Evolutionary conservation across 2,888 invertebrate species (phyloP).

Genomic region (Melanargia galathea): DNA sequence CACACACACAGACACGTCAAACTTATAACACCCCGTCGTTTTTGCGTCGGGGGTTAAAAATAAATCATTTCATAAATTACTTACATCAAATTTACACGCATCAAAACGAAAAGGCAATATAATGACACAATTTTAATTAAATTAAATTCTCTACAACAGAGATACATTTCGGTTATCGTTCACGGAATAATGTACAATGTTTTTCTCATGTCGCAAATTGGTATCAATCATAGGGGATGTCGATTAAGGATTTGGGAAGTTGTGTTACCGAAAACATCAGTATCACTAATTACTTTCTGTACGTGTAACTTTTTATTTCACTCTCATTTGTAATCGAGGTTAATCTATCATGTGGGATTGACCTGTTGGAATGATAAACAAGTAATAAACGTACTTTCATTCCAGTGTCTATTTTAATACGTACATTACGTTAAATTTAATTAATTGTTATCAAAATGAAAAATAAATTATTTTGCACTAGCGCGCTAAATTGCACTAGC

Average conservation of each 20-base stretch:
- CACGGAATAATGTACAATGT: conserved; percentile 27
- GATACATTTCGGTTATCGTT: conserved; percentile 31
- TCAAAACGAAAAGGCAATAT: conserved; percentile 20
- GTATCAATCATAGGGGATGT: conserved; percentile 38
- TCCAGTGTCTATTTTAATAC: neutral
- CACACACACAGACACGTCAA: too few relatives aligned
- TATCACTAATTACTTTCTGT: conserved; percentile 37
- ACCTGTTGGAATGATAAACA: conserved; percentile 15
- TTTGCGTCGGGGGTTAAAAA: too few relatives aligned
- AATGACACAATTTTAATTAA: conserved; percentile 30
- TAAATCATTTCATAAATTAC: conserved; percentile 1
- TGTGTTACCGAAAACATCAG: conserved; percentile 32
- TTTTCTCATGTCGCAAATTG: conserved; percentile 31
- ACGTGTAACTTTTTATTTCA: conserved; percentile 28
- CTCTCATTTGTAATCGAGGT: conserved; percentile 17
- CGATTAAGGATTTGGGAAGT: conserved; percentile 38
- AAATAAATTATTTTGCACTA: too few relatives aligned
- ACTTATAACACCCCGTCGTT: too few relatives aligned
- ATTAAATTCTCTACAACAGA: conserved; percentile 21
- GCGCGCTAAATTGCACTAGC: too few relatives aligned
- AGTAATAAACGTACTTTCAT: conserved; percentile 6
- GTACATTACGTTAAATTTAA: neutral
- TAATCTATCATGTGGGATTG: conserved; percentile 23
- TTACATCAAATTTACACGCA: conserved; percentile 4
- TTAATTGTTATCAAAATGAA: neutral